Percentiles rank a stretch among this genome's conserved stretches.
Conservation (phyloP, 2,888 invertebrate genomes). For the Ypsolopha sequella region DNA sequence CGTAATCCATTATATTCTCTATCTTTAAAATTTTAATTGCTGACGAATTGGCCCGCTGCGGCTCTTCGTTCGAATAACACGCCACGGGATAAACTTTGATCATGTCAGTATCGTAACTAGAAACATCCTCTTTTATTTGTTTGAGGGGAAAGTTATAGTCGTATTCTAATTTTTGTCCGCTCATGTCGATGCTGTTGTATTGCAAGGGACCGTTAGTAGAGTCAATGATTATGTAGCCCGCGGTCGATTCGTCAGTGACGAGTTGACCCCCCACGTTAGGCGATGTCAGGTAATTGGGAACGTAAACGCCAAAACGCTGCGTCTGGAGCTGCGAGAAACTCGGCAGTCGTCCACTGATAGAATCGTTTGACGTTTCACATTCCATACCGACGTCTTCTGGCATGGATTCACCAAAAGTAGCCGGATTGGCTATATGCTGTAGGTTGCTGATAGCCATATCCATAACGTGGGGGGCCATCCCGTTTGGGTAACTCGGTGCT, state of each 20-base stretch:
- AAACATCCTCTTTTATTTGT: constrained; percentile 42
- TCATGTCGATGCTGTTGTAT: constrained; percentile 41
- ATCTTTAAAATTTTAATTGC: constrained; percentile 56
- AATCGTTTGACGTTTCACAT: constrained; percentile 51
- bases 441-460: constrained; percentile 78
- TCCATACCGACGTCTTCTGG: constrained; percentile 62
- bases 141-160: constrained; percentile 50
- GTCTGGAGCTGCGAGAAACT: constrained; percentile 76
- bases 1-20: constrained; percentile 63
- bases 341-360: constrained; percentile 67
- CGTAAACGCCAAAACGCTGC: constrained; percentile 68
- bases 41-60: constrained; percentile 35
- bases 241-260: constrained; percentile 64
- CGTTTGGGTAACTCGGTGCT: constrained; percentile 84
- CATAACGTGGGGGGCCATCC: constrained; percentile 88
- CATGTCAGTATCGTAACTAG: constrained; percentile 44
- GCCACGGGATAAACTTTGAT: constrained; percentile 35
- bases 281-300: constrained; percentile 69
- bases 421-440: constrained; percentile 78
- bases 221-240: constrained; percentile 58
- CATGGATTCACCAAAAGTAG: constrained; percentile 84
- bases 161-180: constrained; percentile 43
- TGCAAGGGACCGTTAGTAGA: constrained; percentile 47
- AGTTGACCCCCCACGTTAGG: constrained; percentile 86
- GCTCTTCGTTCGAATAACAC: constrained; percentile 31